phyloP scores from a whole-genome alignment of 2,113 vertebrate genomes.

The Pygoscelis antarcticus region DNA sequence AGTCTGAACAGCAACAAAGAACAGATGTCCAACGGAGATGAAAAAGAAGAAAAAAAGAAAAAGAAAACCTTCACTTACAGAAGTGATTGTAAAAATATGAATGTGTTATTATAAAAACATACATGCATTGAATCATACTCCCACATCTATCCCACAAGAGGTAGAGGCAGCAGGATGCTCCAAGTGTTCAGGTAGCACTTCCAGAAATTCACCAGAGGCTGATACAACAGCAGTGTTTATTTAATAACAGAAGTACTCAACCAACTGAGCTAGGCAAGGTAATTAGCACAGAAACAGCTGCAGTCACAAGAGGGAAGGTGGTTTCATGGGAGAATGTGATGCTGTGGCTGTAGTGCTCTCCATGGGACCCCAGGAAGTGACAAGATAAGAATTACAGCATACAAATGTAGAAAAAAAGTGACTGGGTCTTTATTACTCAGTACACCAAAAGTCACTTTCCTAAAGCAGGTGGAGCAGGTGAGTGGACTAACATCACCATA shows the following conservation, averaged over 20 bases:
- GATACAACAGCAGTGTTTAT: constrained; percentile 11
- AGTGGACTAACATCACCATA: not conserved
- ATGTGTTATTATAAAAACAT: not conserved
- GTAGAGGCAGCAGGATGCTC: not conserved
- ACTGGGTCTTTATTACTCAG: not conserved
- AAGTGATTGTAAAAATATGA: not conserved
- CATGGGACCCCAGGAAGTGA: not conserved
- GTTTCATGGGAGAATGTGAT: not conserved
- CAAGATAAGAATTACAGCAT: not conserved
- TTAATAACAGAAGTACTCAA: constrained; percentile 10
- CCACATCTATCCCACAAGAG: not conserved
- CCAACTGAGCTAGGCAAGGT: not conserved
- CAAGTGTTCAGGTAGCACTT: not conserved
- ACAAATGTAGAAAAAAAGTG: not conserved
- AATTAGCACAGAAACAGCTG: constrained; percentile 31
- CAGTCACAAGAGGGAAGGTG: not conserved
- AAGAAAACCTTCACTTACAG: not conserved
- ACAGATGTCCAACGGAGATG: not conserved
- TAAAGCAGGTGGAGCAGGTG: not conserved
- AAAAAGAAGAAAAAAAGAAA: not conserved
- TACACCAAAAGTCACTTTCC: not conserved
- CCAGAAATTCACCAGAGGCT: constrained; percentile 13
- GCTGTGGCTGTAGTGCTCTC: not conserved
- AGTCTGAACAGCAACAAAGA: not conserved
- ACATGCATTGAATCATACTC: not conserved